A percentile compares a stretch with the other conserved stretches of the same genome.
These are phyloP conservation scores for Drosophila sp. DNA, from an alignment of 1,140 invertebrate genomes.

Conservation along the genomic window DNA sequence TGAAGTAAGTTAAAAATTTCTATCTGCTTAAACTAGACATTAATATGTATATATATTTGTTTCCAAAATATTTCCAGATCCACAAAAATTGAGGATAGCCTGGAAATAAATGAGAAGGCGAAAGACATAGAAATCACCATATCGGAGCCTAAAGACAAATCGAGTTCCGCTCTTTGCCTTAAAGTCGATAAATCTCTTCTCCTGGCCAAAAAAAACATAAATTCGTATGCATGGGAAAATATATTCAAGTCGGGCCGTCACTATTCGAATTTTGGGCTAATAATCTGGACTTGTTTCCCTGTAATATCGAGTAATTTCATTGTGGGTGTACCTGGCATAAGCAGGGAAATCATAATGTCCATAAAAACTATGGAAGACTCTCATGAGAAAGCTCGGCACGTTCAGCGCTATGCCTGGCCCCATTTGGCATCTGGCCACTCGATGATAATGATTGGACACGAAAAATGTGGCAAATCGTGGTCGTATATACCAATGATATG, in stretches of 20 bases:
- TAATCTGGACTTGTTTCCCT: neutral
- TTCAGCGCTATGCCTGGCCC: slow-evolving; percentile 65
- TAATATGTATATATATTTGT: too few species aligned
- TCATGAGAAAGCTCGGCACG: neutral
- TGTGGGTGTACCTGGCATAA: neutral
- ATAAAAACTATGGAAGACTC: neutral
- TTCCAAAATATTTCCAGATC: too few species aligned
- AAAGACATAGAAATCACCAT: too few species aligned
- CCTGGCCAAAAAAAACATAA: neutral
- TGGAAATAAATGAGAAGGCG: too few species aligned
- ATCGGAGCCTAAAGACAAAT: too few species aligned
- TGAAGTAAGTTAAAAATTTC: too few species aligned
- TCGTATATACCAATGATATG: slow-evolving; percentile 62
- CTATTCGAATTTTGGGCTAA: neutral
- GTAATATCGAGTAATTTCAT: neutral
- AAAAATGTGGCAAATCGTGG: slow-evolving; percentile 62
- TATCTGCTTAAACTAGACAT: too few species aligned
- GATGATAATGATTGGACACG: slow-evolving; percentile 50
- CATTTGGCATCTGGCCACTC: slow-evolving; percentile 46
- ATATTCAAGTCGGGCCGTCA: neutral
- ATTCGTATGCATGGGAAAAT: neutral
- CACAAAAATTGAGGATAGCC: too few species aligned
- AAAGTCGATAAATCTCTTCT: too few species aligned
- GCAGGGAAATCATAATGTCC: neutral
- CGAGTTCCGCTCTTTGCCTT: too few species aligned